Evolutionary conservation across 2,797 vertebrate genomes (phyloP).

Genomic region (Eulemur coronatus): DNA sequence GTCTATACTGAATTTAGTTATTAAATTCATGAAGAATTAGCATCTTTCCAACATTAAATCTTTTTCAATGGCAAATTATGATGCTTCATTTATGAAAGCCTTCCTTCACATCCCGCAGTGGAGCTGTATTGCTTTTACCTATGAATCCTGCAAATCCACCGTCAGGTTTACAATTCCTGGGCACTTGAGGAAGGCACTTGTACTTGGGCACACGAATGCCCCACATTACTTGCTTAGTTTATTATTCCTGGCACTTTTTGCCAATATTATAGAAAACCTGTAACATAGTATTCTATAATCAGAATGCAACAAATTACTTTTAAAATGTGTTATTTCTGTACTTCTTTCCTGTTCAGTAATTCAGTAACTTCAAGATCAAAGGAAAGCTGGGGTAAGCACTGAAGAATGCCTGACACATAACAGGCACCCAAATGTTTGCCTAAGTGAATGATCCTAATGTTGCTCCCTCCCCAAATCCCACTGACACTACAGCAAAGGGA

Average conservation of each 20-base stretch:
- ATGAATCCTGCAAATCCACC: neutral
- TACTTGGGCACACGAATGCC: neutral
- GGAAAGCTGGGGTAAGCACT: neutral
- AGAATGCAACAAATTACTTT: constrained; percentile 2
- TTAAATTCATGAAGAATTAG: neutral
- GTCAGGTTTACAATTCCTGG: neutral
- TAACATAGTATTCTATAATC: neutral
- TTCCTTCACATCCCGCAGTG: neutral
- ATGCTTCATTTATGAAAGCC: neutral
- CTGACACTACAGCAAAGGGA: neutral
- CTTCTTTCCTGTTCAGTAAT: neutral
- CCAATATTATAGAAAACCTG: neutral
- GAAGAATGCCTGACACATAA: neutral
- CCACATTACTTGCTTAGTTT: too few species aligned
- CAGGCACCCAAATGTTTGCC: neutral
- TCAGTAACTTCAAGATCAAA: neutral
- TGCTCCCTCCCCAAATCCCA: neutral
- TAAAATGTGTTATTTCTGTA: neutral
- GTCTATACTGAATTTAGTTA: neutral
- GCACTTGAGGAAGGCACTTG: neutral
- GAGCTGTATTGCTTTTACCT: neutral
- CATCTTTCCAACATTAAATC: neutral
- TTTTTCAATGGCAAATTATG: neutral
- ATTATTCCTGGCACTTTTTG: neutral
- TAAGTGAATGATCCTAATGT: neutral